Percentiles rank a stretch among this genome's conserved stretches.
These are phyloP conservation scores for Pangasius krempfi DNA, from an alignment of 2,797 vertebrate genomes.

Conservation along the genomic window DNA sequence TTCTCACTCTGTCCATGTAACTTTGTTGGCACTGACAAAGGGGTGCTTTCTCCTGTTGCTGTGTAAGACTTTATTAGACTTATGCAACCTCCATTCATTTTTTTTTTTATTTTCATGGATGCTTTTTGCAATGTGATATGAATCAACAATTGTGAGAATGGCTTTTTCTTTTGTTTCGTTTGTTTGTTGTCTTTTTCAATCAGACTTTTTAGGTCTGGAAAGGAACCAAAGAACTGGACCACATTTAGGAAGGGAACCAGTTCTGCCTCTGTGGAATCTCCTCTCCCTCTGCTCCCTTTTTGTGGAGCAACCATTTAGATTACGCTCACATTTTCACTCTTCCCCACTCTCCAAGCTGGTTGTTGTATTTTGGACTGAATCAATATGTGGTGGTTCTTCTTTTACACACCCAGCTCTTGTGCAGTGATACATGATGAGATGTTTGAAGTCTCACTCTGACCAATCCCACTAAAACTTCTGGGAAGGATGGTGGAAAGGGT, in stretches of 20 bases:
- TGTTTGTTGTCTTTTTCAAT: slow-evolving; percentile 48
- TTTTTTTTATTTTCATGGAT: slow-evolving; percentile 47
- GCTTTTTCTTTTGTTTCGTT: not conserved
- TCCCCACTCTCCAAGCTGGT: slow-evolving; percentile 26
- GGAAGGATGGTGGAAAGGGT: not conserved
- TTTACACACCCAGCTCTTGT: slow-evolving; percentile 61
- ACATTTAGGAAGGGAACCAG: slow-evolving; percentile 70
- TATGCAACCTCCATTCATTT: slow-evolving; percentile 57
- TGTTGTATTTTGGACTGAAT: slow-evolving; percentile 61
- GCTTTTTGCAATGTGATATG: slow-evolving; percentile 53
- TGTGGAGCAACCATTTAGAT: slow-evolving; percentile 31
- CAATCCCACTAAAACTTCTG: slow-evolving; percentile 69
- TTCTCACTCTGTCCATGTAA: slow-evolving; percentile 33
- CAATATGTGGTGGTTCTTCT: slow-evolving; percentile 63
- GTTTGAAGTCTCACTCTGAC: slow-evolving; percentile 61
- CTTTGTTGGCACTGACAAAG: slow-evolving; percentile 65
- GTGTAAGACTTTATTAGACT: slow-evolving; percentile 65
- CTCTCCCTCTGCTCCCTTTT: slow-evolving; percentile 44
- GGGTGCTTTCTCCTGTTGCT: slow-evolving; percentile 65
- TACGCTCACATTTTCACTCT: slow-evolving; percentile 20
- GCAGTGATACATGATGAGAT: slow-evolving; percentile 69
- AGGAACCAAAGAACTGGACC: slow-evolving; percentile 65
- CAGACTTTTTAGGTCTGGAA: slow-evolving; percentile 64
- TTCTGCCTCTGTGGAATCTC: slow-evolving; percentile 77
- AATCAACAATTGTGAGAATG: slow-evolving; percentile 38